These are phyloP conservation scores for Sandelia bainsii DNA, from an alignment of 2,797 vertebrate species.

Conservation along the genomic window DNA sequence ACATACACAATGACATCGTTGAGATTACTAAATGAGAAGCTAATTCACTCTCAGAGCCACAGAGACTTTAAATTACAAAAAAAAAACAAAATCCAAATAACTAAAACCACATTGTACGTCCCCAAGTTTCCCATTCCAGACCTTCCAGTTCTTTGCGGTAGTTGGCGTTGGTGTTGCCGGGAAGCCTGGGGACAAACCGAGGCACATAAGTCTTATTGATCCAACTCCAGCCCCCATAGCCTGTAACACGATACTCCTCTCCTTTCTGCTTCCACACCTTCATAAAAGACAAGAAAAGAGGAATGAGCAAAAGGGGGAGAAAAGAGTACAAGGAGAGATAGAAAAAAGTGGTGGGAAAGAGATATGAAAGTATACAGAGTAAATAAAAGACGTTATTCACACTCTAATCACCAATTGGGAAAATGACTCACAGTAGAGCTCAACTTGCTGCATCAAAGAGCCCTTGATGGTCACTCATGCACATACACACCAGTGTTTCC, in stretches of 20 bases:
- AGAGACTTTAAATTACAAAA: constrained; percentile 25
- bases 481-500: constrained; percentile 38
- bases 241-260: constrained; percentile 97
- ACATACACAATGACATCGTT: constrained; percentile 15
- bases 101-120: constrained; percentile 15
- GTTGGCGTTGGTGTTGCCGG: constrained; percentile 95
- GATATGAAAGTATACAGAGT: constrained; percentile 3
- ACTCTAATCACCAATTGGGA: constrained; percentile 44
- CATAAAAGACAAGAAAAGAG: constrained; percentile 24
- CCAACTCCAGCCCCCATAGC: constrained; percentile 99
- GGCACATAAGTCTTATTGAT: constrained; percentile 95
- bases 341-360: constrained; percentile 1
- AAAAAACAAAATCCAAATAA: constrained; percentile 32
- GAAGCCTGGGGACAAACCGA: constrained; percentile 91
- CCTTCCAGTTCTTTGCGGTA: constrained; percentile 91
- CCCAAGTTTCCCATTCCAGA: constrained; percentile 71
- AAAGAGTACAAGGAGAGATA: neutral
- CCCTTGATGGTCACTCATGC: constrained; percentile 41
- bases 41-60: constrained; percentile 28
- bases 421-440: constrained; percentile 52
- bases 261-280: constrained; percentile 99
- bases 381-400: constrained; percentile 44
- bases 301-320: constrained; percentile 5
- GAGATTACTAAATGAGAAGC: constrained; percentile 22
- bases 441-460: constrained; percentile 54